Evolutionary conservation across 2,888 invertebrate species (phyloP).

Genomic region (Galeruca laticollis): DNA sequence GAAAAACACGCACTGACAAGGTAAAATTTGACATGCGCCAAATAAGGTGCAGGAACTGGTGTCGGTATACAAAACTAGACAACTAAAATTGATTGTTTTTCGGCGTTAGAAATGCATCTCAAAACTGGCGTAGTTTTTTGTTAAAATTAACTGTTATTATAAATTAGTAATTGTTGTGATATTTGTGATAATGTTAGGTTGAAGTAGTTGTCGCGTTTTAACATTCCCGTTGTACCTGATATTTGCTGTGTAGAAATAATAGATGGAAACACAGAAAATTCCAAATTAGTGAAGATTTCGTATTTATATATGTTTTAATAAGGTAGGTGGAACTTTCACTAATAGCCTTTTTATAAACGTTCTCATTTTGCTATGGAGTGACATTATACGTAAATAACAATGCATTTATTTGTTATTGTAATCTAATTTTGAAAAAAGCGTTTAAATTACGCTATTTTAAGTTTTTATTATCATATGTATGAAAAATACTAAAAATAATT

Average conservation of each 20-base stretch:
- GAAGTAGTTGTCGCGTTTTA: slow-evolving; percentile 54
- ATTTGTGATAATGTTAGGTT: slow-evolving; percentile 62
- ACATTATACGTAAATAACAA: neutral
- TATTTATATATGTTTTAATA: slow-evolving; percentile 42
- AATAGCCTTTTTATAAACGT: slow-evolving; percentile 24
- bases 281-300: slow-evolving; percentile 38
- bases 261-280: slow-evolving; percentile 52
- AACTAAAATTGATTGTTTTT: slow-evolving; percentile 60
- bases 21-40: slow-evolving; percentile 57
- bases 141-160: slow-evolving; percentile 44
- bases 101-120: slow-evolving; percentile 57
- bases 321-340: slow-evolving; percentile 52
- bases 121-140: slow-evolving; percentile 55
- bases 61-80: slow-evolving; percentile 56
- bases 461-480: no score
- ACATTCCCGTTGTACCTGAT: slow-evolving; percentile 57
- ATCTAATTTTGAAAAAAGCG: neutral
- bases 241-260: slow-evolving; percentile 50
- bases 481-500: no score
- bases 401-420: neutral
- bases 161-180: slow-evolving; percentile 60
- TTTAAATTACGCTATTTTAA: neutral
- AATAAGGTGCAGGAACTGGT: slow-evolving; percentile 56
- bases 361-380: slow-evolving; percentile 17
- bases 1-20: slow-evolving; percentile 45